Evolutionary conservation across 2,113 vertebrate species (phyloP), one percentile per base, ranked within the genome.

Genomic region (Odobenus rosmarus): DNA sequence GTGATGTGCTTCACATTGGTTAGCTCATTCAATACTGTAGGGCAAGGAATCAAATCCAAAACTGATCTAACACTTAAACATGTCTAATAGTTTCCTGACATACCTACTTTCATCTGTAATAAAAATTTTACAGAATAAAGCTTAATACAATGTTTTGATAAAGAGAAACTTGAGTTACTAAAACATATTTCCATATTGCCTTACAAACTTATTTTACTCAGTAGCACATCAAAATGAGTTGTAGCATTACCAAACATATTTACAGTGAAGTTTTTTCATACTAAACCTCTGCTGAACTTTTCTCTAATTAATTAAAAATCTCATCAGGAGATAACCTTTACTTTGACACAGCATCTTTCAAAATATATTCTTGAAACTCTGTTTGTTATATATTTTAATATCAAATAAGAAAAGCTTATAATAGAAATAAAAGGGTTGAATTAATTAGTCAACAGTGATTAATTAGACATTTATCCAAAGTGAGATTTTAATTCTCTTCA

Each of bases 231-330:
- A 76, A 8, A 85, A 82, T 80, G 26, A 14, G 71, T 76, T n/a
- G 42, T 24, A 1, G 2, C n/a, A 90, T 42, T 95, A 90, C 36
- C 0, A 90, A 86, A 96, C 10, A 61, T 90, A 96, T 90, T 96
- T 19, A 89, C 0, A 72, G 18, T 51, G 0, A 42, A 39, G 33
- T n/a, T 83, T 94, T 97, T 95, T 87, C 81, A 92, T 72, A 90
- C 57, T 67, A 97, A 77, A 91, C 39, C 42, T 88, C 91, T 90
- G 42, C 42, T 97, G 53, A 33, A 97, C 74, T 89, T 90, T 81
- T 92, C 90, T 95, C 33, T 97, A 98, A 94, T 97, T 97, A 97
- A 98, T 98, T 97, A 97, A 95, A 97, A 98, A 81, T 95, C 80
- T 90, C 61, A 95, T 94, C 36, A 82, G 46, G 57, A 69, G 49